Percentiles rank a stretch among this genome's conserved stretches.
phyloP scores from a whole-genome alignment of 2,113 vertebrate genomes.

The Crotalus viridis region DNA sequence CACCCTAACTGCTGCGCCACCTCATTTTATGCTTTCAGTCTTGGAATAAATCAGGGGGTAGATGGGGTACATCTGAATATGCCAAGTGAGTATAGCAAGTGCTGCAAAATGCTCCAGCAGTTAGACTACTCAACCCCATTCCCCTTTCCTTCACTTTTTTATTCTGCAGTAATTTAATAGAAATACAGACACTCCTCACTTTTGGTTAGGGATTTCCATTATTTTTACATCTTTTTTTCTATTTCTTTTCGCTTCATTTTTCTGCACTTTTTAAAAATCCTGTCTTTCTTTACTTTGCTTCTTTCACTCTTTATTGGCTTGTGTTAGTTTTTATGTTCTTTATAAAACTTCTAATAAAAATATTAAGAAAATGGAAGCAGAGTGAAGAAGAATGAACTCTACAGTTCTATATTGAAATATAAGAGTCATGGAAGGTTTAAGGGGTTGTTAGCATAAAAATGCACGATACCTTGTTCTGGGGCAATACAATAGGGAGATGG shows the following conservation, averaged over 20 bases:
- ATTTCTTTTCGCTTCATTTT: not conserved
- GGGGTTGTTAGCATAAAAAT: not conserved
- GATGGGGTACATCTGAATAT: not conserved
- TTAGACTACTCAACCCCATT: not conserved
- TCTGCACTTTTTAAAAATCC: not conserved
- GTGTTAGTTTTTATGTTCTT: not conserved
- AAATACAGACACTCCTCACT: not conserved
- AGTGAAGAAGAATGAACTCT: not conserved
- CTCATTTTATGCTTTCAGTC: not conserved
- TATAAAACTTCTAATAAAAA: not conserved
- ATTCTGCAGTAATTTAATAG: not conserved
- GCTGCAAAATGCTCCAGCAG: not conserved
- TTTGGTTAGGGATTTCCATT: not conserved
- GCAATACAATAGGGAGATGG: conserved; percentile 56
- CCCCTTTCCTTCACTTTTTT: not conserved
- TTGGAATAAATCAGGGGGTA: not conserved
- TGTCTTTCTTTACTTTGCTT: not conserved
- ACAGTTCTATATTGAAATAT: not conserved
- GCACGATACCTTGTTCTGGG: conserved; percentile 65
- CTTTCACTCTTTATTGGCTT: not conserved
- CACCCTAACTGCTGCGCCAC: too few species aligned
- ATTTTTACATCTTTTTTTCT: not conserved
- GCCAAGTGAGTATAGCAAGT: not conserved
- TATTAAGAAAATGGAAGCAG: not conserved
- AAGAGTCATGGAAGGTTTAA: not conserved